Evolutionary conservation across 2,797 vertebrate genomes (phyloP).

Genomic region (Gymnopithys bicolor): DNA sequence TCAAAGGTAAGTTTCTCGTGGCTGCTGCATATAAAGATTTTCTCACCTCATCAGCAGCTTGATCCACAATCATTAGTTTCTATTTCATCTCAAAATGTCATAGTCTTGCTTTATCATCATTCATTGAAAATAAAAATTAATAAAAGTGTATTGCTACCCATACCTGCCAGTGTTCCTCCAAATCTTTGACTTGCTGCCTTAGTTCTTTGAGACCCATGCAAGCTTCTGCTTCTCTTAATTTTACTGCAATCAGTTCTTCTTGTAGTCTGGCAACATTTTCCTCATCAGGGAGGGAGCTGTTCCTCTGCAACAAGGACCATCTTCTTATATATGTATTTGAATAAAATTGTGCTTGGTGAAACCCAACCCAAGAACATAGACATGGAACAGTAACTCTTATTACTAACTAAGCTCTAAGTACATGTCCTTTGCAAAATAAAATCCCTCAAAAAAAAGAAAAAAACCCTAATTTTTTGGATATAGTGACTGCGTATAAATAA

Average conservation of each 20-base stretch:
- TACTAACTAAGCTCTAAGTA: background rate
- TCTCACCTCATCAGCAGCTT: background rate
- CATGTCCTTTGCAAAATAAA: background rate
- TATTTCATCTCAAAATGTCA: background rate
- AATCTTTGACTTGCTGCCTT: conserved; percentile 90
- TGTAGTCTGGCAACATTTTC: conserved; percentile 93
- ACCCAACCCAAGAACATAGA: background rate
- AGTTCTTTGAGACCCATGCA: conserved; percentile 91
- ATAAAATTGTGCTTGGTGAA: background rate
- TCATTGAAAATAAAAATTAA: background rate
- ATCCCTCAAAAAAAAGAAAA: background rate
- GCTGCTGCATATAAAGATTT: background rate
- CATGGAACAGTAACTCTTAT: background rate
- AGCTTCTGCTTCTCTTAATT: conserved; percentile 94
- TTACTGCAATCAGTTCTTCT: conserved; percentile 94
- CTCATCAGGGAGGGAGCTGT: conserved; percentile 93
- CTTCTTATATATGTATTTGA: background rate
- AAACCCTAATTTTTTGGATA: background rate
- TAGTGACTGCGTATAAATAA: background rate
- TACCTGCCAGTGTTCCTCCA: conserved; percentile 99
- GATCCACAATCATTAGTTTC: background rate
- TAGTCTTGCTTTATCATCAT: background rate
- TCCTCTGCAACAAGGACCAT: conserved; percentile 82
- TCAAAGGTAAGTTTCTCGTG: background rate
- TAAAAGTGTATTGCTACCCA: background rate